Conservation (phyloP, 2,888 invertebrate genomes). For the Heliconius aoede region DNA sequence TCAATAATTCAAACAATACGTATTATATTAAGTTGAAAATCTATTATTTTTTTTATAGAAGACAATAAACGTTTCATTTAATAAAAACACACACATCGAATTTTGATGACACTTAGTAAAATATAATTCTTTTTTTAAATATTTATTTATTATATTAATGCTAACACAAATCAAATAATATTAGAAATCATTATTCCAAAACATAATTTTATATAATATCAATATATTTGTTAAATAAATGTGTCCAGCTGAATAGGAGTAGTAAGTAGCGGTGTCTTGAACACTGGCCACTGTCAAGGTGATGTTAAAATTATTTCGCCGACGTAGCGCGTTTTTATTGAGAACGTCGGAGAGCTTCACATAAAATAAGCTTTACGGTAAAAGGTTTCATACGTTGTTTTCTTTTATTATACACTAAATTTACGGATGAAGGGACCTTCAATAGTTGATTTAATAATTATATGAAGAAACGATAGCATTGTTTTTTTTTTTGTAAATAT, state of each 20-base stretch:
- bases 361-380: slow-evolving; percentile 47
- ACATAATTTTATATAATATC: not conserved
- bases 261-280: too few relatives aligned
- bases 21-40: too few relatives aligned
- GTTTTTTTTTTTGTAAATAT: not conserved
- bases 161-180: too few relatives aligned
- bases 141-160: too few relatives aligned
- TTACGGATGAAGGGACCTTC: slow-evolving; percentile 27
- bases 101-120: too few relatives aligned
- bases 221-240: not conserved
- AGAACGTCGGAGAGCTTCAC: slow-evolving; percentile 38
- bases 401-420: slow-evolving; percentile 41
- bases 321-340: slow-evolving; percentile 43
- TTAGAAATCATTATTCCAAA: not conserved
- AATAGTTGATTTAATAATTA: slow-evolving; percentile 22
- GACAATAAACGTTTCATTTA: too few relatives aligned
- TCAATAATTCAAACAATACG: too few relatives aligned
- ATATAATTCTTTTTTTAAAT: too few relatives aligned
- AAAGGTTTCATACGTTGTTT: slow-evolving; percentile 46
- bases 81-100: too few relatives aligned
- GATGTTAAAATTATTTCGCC: slow-evolving; percentile 36
- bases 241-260: not conserved
- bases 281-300: slow-evolving; percentile 43
- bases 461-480: not conserved
- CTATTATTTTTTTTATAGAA: too few relatives aligned